Percentiles rank a stretch among this genome's conserved stretches.
Evolutionary conservation across 2,888 invertebrate species (phyloP).

Genomic region (Eupelmus urozonus): DNA sequence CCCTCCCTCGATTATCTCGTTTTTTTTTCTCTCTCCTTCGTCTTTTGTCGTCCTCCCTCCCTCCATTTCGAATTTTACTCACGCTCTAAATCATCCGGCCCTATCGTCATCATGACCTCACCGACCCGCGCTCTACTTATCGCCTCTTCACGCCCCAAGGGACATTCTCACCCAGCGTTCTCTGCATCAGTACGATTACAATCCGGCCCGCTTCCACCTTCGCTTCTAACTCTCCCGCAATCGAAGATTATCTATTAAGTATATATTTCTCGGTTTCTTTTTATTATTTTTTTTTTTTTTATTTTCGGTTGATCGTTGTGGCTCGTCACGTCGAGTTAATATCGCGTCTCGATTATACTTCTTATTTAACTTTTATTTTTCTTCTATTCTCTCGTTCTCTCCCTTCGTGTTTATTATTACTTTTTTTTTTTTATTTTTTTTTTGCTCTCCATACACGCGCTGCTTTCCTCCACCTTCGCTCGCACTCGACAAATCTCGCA

Average conservation of each 20-base stretch:
- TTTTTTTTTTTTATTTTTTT: slow-evolving; percentile 15
- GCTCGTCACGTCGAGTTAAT: slow-evolving; percentile 51
- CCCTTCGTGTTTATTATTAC: neutral
- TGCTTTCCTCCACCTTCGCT: slow-evolving; percentile 28
- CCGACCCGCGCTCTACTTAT: slow-evolving; percentile 1
- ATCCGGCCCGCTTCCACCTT: slow-evolving; percentile 28
- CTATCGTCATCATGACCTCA: slow-evolving; percentile 6
- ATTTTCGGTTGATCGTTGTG: slow-evolving; percentile 62
- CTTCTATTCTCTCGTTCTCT: slow-evolving; percentile 3
- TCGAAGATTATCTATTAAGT: slow-evolving; percentile 53
- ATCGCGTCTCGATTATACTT: slow-evolving; percentile 45
- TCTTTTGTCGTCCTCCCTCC: slow-evolving; percentile 42
- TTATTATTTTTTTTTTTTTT: slow-evolving; percentile 30
- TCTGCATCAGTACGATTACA: neutral
- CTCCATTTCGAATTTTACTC: neutral
- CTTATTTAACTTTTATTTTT: slow-evolving; percentile 38
- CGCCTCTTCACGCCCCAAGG: slow-evolving; percentile 6
- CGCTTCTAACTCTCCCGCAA: slow-evolving; percentile 35
- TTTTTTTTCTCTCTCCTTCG: too few relatives aligned
- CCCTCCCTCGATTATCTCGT: slow-evolving; percentile 37
- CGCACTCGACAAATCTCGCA: slow-evolving; percentile 29
- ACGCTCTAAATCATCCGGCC: neutral
- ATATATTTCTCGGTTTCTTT: slow-evolving; percentile 37
- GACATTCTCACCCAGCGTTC: neutral
- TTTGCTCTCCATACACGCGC: slow-evolving; percentile 13